Percentiles rank a stretch among this genome's conserved stretches.
Evolutionary conservation across 35 echinoderm and acorn worm genomes (phyloP).

Genomic region (Apostichopus parvimensis): DNA sequence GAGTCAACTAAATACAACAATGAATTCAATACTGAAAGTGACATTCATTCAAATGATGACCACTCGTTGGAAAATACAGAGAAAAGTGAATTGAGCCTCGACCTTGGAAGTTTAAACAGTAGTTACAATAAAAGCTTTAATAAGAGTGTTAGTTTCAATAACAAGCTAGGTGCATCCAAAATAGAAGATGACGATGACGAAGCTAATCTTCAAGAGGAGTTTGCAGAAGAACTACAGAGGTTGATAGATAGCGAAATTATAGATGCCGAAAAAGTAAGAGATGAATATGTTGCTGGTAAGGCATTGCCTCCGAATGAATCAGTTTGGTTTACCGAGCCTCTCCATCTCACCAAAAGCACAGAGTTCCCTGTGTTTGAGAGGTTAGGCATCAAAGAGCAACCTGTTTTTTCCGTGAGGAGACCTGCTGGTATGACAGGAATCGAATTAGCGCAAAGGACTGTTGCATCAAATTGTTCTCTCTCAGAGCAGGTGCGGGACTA

Average conservation of each 20-base stretch:
- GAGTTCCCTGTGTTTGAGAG: conserved; percentile 85
- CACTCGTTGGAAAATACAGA: conserved; percentile 44
- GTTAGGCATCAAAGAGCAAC: conserved; percentile 63
- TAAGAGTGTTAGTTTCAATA: conserved; percentile 82
- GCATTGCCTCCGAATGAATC: conserved; percentile 41
- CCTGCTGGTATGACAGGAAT: conserved; percentile 85
- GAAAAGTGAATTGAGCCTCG: conserved; percentile 70
- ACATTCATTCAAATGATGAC: neutral
- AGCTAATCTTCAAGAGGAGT: conserved; percentile 63
- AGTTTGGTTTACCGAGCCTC: conserved; percentile 81
- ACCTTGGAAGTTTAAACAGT: conserved; percentile 80
- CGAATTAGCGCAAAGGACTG: conserved; percentile 71
- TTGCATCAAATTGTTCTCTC: conserved; percentile 62
- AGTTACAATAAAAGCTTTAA: conserved; percentile 86
- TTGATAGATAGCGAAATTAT: conserved; percentile 73
- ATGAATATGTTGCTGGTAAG: conserved; percentile 48
- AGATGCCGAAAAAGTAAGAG: conserved; percentile 44
- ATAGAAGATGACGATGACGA: conserved; percentile 60
- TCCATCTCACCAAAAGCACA: conserved; percentile 69
- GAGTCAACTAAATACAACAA: neutral
- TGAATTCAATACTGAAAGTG: conserved; percentile 1
- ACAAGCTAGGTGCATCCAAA: neutral
- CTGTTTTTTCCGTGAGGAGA: conserved; percentile 54
- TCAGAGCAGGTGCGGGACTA: conserved; percentile 61
- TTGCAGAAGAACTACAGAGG: conserved; percentile 84